These are phyloP conservation scores for Drosophila bifasciata DNA, from an alignment of 1,140 invertebrate genomes.

Conservation along the genomic window DNA sequence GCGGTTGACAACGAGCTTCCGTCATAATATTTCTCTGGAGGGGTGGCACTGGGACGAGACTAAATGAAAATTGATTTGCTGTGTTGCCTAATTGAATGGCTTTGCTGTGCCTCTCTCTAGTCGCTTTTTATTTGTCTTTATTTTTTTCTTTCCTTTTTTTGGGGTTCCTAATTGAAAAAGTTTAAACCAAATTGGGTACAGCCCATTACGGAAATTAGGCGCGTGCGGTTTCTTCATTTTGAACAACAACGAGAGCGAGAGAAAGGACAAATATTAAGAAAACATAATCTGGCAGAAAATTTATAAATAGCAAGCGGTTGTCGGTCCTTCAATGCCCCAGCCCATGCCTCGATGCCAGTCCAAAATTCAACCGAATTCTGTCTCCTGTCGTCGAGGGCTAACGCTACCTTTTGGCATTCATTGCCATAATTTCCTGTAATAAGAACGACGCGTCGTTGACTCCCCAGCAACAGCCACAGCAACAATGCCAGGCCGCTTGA, in stretches of 20 bases:
- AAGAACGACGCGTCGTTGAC: constrained; percentile 64
- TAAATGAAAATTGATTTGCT: constrained; percentile 77
- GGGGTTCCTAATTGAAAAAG: constrained; percentile 83
- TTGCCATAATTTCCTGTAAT: constrained; percentile 82
- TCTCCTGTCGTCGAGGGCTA: constrained; percentile 27
- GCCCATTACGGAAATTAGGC: constrained; percentile 81
- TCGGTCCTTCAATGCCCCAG: neutral
- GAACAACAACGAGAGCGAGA: constrained; percentile 6
- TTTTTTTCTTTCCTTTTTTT: too few species aligned
- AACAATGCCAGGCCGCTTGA: neutral
- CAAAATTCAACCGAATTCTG: constrained; percentile 27
- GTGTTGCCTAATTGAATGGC: constrained; percentile 66
- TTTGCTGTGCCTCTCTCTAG: too few species aligned
- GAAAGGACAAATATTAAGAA: constrained; percentile 71
- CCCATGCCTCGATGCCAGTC: too few species aligned
- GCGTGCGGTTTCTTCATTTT: constrained; percentile 64
- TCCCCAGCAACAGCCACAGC: constrained; percentile 2
- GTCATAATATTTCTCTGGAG: constrained; percentile 26
- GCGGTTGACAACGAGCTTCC: constrained; percentile 55
- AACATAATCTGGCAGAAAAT: constrained; percentile 78
- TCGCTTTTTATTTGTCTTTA: constrained; percentile 36
- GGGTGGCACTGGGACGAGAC: neutral
- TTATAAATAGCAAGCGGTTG: constrained; percentile 67
- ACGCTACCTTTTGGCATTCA: constrained; percentile 76
- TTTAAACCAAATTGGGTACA: constrained; percentile 67